These are phyloP conservation scores for Aeoliscus strigatus DNA, from an alignment of 2,797 vertebrate genomes.

Conservation along the genomic window DNA sequence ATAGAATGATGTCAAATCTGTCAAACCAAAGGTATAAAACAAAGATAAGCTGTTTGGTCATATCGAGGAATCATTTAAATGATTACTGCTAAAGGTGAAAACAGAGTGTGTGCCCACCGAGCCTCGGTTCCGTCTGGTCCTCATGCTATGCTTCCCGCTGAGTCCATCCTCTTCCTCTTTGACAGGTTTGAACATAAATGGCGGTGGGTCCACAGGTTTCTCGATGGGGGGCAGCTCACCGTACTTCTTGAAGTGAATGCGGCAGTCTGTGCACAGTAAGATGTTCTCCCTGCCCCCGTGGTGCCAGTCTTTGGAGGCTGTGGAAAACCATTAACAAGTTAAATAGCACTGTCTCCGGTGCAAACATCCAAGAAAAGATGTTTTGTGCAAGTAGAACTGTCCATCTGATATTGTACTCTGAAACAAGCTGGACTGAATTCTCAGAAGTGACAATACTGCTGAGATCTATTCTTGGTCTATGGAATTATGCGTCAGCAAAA, in stretches of 20 bases:
- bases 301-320: constrained; percentile 99
- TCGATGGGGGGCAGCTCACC: constrained; percentile 97
- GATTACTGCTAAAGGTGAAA: constrained; percentile 36
- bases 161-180: constrained; percentile 99
- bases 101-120: constrained; percentile 77
- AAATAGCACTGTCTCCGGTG: constrained; percentile 39
- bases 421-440: constrained; percentile 1
- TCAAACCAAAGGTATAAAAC: too few relatives aligned
- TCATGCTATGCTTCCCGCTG: constrained; percentile 99
- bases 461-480: too few relatives aligned
- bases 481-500: constrained; percentile 24
- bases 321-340: constrained; percentile 60
- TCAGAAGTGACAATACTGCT: constrained; percentile 13
- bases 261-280: constrained; percentile 94
- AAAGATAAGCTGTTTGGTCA: too few relatives aligned
- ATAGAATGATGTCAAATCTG: too few relatives aligned
- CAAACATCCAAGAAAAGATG: too few relatives aligned
- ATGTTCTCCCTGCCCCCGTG: constrained; percentile 99
- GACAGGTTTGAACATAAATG: constrained; percentile 99
- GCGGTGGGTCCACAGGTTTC: constrained; percentile 96
- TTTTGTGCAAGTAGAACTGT: too few relatives aligned
- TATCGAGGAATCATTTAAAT: too few relatives aligned
- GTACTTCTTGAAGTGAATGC: constrained; percentile 99
- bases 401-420: background rate
- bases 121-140: constrained; percentile 96